phyloP scores from a whole-genome alignment of 2,888 invertebrate species.

The Noctua janthina region DNA sequence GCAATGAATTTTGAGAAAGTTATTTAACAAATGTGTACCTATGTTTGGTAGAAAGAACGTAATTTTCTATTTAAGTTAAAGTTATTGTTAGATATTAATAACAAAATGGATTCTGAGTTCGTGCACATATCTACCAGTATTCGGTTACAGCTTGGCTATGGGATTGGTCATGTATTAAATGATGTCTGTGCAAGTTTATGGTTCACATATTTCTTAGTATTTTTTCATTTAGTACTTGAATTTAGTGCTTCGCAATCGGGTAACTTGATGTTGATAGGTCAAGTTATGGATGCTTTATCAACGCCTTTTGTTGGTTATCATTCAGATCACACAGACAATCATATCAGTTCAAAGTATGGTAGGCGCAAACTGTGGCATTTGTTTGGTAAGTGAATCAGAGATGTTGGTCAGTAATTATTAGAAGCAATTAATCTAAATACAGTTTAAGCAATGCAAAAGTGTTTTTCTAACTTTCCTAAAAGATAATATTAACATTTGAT shows the following conservation, averaged over 20 bases:
- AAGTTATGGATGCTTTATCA: constrained; percentile 95
- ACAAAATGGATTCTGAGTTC: constrained; percentile 87
- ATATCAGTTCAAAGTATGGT: constrained; percentile 93
- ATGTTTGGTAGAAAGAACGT: not conserved
- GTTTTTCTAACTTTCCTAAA: not conserved
- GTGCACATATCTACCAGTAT: constrained; percentile 85
- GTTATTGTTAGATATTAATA: not conserved
- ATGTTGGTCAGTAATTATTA: not conserved
- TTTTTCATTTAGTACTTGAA: constrained; percentile 92
- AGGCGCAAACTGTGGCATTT: constrained; percentile 97
- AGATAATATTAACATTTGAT: not conserved
- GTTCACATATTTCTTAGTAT: constrained; percentile 97
- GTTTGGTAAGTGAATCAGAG: constrained; percentile 91
- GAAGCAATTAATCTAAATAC: not conserved
- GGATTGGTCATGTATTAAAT: constrained; percentile 96
- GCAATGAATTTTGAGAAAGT: not conserved
- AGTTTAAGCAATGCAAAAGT: not conserved
- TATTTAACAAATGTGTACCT: not conserved
- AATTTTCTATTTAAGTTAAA: not conserved
- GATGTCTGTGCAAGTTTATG: constrained; percentile 98
- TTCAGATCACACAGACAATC: constrained; percentile 93
- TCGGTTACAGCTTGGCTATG: constrained; percentile 90
- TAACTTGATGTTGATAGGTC: constrained; percentile 94
- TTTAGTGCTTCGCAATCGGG: constrained; percentile 90
- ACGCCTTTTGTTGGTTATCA: constrained; percentile 97